Evolutionary conservation across 2,888 invertebrate species (phyloP).

Genomic region (Ferrisia virgata): DNA sequence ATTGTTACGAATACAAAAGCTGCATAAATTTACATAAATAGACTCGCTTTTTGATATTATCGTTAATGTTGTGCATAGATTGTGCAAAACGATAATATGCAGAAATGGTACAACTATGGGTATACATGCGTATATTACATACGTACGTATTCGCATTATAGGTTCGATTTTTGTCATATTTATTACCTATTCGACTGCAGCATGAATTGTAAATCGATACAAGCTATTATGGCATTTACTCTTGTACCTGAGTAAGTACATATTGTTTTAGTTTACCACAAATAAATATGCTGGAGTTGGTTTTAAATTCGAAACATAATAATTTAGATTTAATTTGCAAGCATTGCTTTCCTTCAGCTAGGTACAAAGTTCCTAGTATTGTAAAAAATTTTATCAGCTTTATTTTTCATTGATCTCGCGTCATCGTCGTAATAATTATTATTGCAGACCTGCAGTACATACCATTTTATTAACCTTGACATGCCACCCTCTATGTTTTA

Average conservation of each 20-base stretch:
- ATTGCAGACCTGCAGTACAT: no score
- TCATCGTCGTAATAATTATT: no score
- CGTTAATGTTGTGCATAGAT: neutral
- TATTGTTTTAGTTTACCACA: no score
- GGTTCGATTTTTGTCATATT: conserved; percentile 8
- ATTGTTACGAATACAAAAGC: conserved; percentile 11
- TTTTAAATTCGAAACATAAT: no score
- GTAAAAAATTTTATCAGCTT: no score
- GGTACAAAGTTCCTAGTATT: no score
- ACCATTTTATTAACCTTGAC: neutral
- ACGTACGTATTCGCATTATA: neutral
- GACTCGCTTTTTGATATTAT: conserved; percentile 15
- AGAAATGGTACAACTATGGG: neutral
- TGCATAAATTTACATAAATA: conserved; percentile 23
- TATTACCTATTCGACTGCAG: neutral
- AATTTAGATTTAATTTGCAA: no score
- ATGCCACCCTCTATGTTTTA: neutral
- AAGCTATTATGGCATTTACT: no score
- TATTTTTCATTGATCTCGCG: neutral
- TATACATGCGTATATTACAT: no score
- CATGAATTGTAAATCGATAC: neutral
- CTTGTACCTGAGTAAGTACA: no score
- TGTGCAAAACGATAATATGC: conserved; percentile 15
- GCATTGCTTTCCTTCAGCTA: no score
- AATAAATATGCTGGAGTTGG: no score